Conservation (phyloP, 2,797 vertebrate genomes). For the Huso huso region DNA sequence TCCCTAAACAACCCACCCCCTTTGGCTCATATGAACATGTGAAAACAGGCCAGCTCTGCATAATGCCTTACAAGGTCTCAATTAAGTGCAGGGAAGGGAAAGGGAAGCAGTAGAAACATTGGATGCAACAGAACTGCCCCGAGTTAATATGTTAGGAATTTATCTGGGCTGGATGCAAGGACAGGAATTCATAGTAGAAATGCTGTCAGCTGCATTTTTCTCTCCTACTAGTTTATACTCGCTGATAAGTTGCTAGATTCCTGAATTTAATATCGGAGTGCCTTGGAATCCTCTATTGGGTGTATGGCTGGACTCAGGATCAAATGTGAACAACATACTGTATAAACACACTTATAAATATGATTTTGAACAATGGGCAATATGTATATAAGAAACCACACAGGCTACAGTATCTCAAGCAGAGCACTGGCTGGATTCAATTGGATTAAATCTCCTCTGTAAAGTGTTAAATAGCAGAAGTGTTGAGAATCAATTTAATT, state of each 20-base stretch:
- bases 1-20: slow-evolving; percentile 13
- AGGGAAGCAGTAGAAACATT: not conserved
- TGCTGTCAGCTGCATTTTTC: slow-evolving; percentile 14
- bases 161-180: slow-evolving; percentile 26
- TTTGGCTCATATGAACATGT: slow-evolving; percentile 21
- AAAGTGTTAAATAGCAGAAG: no score
- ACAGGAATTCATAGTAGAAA: slow-evolving; percentile 28
- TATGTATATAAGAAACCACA: no score
- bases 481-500: no score
- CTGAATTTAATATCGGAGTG: not conserved
- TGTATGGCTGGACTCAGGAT: no score
- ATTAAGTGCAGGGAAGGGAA: slow-evolving; percentile 10
- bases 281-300: not conserved
- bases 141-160: slow-evolving; percentile 32
- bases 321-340: no score
- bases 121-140: slow-evolving; percentile 19
- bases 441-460: no score
- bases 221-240: slow-evolving; percentile 16
- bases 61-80: slow-evolving; percentile 25
- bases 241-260: slow-evolving; percentile 13
- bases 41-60: slow-evolving; percentile 15
- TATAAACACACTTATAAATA: no score
- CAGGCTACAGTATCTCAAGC: no score
- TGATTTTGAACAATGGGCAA: no score
- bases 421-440: no score